Evolutionary conservation across 2,888 invertebrate genomes (phyloP), one percentile per base, ranked within the genome.

Genomic region (Eremobia ochroleuca): DNA sequence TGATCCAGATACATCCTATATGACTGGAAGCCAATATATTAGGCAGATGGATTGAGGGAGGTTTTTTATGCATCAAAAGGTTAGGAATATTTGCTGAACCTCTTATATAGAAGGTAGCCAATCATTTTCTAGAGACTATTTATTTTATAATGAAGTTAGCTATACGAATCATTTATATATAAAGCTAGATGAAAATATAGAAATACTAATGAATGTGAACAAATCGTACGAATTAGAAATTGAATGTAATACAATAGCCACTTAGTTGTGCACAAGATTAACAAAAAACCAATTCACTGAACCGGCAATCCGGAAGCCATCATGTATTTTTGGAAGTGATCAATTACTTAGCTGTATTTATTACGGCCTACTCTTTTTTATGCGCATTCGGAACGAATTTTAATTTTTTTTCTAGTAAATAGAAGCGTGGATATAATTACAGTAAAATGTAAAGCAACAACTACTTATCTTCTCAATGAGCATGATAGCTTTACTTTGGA

Each of bases 221-320:
- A 25, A 69, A 40, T 28, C 21, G 21, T 61, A 28, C 72, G 52
- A 31, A 71, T 71, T 62, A 46, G 72, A 77, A 80, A 72, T 52
- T n/a, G 62, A 67, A 82, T 67, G 49, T n/a, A 67, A 62, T 43
- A 73, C 67, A 62, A 71, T 69, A 81, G 52, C 73, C 71, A 61
- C 34, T 43, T 79, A 65, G 49, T 61, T 52, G n/a, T 52, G 66
- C 58, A 67, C 52, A 59, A 71, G 46, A 72, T 28, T 46, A 71
- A 55, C 34, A 71, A 73, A 83, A 75, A 81, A 34, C 21, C 49
- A 66, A 66, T 25, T 61, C 64, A 81, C 40, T 85, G 70, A 55
- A 81, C 71, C 71, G 67, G 15, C 43, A 62, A 77, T 71, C 13
- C 71, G 73, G 82, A 81, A 83, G 31, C 85, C 46, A 43, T 67